phyloP scores from a whole-genome alignment of 2,888 invertebrate species.

The Lasiommata megera region DNA sequence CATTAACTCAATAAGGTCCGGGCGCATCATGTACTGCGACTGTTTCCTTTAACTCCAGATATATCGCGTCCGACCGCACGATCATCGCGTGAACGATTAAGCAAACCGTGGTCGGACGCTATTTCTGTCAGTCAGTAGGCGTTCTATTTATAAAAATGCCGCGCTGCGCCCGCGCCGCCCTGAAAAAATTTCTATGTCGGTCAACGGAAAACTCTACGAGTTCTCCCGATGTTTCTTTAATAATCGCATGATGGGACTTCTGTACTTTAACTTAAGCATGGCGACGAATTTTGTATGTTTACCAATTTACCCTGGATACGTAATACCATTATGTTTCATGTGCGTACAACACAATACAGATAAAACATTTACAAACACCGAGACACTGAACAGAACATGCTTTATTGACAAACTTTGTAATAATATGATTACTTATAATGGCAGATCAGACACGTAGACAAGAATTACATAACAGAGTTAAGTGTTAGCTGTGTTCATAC shows the following conservation, averaged over 20 bases:
- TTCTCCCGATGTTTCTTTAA: conserved; percentile 52
- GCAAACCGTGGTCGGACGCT: conserved; percentile 51
- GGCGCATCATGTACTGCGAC: conserved; percentile 53
- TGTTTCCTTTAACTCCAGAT: conserved; percentile 47
- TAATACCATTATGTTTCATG: conserved; percentile 32
- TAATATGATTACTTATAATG: conserved; percentile 41
- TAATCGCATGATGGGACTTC: conserved; percentile 57
- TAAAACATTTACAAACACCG: conserved; percentile 30
- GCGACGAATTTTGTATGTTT: conserved; percentile 34
- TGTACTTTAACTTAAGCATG: conserved; percentile 66
- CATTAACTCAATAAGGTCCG: conserved; percentile 68
- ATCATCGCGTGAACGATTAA: conserved; percentile 45
- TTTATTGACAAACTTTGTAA: conserved; percentile 47
- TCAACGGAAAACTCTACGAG: conserved; percentile 56
- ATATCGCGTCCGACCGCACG: conserved; percentile 52
- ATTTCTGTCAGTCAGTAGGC: conserved; percentile 65
- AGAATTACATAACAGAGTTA: conserved; percentile 27
- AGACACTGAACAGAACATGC: conserved; percentile 34
- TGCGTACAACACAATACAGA: conserved; percentile 28
- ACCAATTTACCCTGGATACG: conserved; percentile 32
- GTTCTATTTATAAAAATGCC: conserved; percentile 66
- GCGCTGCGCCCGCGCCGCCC: conserved; percentile 72
- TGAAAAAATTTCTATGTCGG: conserved; percentile 65
- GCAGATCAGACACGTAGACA: conserved; percentile 27
- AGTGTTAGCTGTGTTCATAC: conserved; percentile 33